Conservation (phyloP, 2,113 vertebrate genomes). For the Elephantulus edwardii region DNA sequence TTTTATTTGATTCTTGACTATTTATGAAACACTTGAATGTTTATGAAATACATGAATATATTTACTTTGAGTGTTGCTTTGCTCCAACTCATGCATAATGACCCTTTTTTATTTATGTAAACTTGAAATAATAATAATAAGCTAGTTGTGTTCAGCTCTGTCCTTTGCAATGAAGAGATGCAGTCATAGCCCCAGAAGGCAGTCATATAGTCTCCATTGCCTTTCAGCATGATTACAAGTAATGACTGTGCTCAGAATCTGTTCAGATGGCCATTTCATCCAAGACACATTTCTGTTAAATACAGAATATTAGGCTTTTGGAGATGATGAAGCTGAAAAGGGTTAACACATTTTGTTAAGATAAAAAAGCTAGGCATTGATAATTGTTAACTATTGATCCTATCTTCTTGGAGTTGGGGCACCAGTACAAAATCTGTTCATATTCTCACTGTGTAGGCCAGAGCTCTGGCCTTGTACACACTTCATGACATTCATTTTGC, state of each 20-base stretch:
- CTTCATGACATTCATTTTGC: not conserved
- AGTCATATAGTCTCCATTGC: slow-evolving; percentile 20
- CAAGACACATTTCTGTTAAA: slow-evolving; percentile 28
- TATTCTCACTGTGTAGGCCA: not conserved
- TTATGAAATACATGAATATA: slow-evolving; percentile 65
- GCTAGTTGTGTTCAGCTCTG: slow-evolving; percentile 39
- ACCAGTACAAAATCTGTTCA: not conserved
- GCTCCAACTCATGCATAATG: slow-evolving; percentile 48
- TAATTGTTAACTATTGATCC: not conserved
- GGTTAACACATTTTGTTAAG: slow-evolving; percentile 27
- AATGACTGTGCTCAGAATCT: slow-evolving; percentile 36
- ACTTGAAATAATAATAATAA: slow-evolving; percentile 69
- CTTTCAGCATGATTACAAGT: slow-evolving; percentile 24
- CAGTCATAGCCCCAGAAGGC: slow-evolving; percentile 10
- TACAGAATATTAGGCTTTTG: not conserved
- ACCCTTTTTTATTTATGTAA: slow-evolving; percentile 60
- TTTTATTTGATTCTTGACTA: slow-evolving; percentile 67
- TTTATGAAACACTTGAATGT: slow-evolving; percentile 58
- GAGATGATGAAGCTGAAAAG: not conserved
- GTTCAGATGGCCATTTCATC: not conserved
- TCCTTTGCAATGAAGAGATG: slow-evolving; percentile 40
- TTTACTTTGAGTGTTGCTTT: slow-evolving; percentile 65
- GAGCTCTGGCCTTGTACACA: not conserved
- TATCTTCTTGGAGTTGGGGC: not conserved
- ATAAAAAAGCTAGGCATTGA: not conserved